A percentile compares a stretch with the other conserved stretches of the same genome.
Conservation (phyloP, 1,140 invertebrate genomes). For the Caligus rogercresseyi region DNA sequence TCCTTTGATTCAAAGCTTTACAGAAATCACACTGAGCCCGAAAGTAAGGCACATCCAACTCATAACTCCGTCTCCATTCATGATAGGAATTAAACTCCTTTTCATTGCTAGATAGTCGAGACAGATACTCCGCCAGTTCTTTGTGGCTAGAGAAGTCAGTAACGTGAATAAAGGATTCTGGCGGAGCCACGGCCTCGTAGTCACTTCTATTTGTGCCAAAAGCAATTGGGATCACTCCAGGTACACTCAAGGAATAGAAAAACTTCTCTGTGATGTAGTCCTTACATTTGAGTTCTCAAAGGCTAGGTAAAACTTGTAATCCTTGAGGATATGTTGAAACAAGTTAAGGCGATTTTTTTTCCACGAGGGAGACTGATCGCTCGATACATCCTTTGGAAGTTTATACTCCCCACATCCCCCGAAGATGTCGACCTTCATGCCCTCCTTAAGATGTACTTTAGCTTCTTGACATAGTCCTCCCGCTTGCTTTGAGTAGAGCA, state of each 20-base stretch:
- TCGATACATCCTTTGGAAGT: conserved; percentile 54
- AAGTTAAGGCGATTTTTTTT: background rate
- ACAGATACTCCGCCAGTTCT: conserved; percentile 36
- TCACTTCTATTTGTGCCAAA: conserved; percentile 45
- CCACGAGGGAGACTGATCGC: background rate
- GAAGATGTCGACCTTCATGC: conserved; percentile 68
- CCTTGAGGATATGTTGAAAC: conserved; percentile 42
- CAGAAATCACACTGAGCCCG: background rate
- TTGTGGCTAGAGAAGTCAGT: conserved; percentile 32
- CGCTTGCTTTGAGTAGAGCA: conserved; percentile 72
- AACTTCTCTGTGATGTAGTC: conserved; percentile 96
- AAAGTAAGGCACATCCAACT: background rate
- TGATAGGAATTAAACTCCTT: conserved; percentile 21
- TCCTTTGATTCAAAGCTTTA: background rate
- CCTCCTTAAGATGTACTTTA: conserved; percentile 47
- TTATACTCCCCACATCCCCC: conserved; percentile 67
- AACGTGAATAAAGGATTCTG: conserved; percentile 39
- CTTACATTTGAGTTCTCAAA: conserved; percentile 89
- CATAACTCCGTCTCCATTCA: background rate
- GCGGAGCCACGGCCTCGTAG: conserved; percentile 40
- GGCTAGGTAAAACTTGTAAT: conserved; percentile 93
- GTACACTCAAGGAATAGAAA: conserved; percentile 40
- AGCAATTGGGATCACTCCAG: conserved; percentile 44
- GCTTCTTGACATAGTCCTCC: conserved; percentile 64
- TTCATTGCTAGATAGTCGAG: conserved; percentile 29